Evolutionary conservation across 2,113 vertebrate genomes (phyloP).

Genomic region (Hydropotes inermis): DNA sequence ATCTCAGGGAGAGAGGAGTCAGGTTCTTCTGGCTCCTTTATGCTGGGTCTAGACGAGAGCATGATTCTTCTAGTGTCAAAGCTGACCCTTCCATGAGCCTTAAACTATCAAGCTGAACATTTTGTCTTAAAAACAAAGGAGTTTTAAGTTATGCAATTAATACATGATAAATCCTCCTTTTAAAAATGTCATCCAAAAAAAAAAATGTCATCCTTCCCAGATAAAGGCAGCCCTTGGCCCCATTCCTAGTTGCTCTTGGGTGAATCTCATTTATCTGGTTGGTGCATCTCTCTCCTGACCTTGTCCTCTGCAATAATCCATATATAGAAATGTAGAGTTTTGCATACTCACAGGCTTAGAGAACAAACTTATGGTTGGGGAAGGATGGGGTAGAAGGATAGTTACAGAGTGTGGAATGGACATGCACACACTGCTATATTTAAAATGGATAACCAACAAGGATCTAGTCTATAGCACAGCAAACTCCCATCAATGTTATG

Average conservation of each 20-base stretch:
- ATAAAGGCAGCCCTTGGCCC: background rate
- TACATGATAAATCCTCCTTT: background rate
- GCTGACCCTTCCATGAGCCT: background rate
- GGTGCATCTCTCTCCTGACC: background rate
- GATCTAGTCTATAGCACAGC: background rate
- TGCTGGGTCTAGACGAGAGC: background rate
- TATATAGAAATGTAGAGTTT: background rate
- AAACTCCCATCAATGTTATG: background rate
- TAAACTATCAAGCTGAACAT: background rate
- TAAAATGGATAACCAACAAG: background rate
- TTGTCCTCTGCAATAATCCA: background rate
- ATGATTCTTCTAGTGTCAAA: background rate
- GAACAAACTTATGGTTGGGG: background rate
- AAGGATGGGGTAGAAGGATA: background rate
- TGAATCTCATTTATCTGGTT: background rate
- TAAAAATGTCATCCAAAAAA: background rate
- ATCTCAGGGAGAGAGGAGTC: background rate
- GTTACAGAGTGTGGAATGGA: background rate
- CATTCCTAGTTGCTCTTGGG: background rate
- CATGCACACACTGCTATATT: background rate
- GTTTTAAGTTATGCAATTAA: slow-evolving; percentile 15
- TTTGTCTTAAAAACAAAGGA: slow-evolving; percentile 3
- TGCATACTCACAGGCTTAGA: background rate
- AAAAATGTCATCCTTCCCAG: background rate
- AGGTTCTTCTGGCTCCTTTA: background rate